Base-by-base conservation (phyloP, 2,797 vertebrate species). In the Euthynnus affinis region DNA sequence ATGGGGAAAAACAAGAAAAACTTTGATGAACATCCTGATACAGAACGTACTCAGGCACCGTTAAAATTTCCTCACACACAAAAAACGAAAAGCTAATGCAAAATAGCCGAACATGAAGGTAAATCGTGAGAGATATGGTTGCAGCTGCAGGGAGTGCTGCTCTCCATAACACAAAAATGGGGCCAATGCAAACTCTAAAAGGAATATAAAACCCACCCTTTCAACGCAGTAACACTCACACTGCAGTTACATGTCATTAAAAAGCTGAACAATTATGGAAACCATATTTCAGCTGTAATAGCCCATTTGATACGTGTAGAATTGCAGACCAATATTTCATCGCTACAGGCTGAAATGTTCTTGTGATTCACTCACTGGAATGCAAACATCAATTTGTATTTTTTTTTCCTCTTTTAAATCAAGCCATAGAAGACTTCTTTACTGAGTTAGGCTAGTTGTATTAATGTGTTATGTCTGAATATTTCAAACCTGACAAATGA, bases 171-270 rank as follows among this genome's bases (percentile, higher is more conserved):
- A 1, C 23, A 29, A 32, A 69, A 46, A 58, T 12, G 0, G 14
- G 3, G 84, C 87, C 86, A 88, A 81, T 2, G 52, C 56, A 77
- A 87, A 87, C 23, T 69, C 49, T 80, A 59, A 74, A 61, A 83
- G 60, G 75, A 87, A 77, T 75, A 86, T 74, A 61, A 37, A 78
- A 77, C n/a, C 13, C 23, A 18, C 37, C 60, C 71, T 83, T 81
- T 74, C 6, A 82, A 56, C 52, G 62, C 65, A 52, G 62, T 52
- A 7, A 79, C 74, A 74, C 81, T 87, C 52, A 22, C 49, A 23
- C 40, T 72, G 77, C 58, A 53, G 52, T 70, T 76, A 78, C 27
- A 81, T 69, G 71, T 77, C 71, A 67, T 71, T 85, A 68, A 80
- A 81, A 80, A 71, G 40, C 48, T 48, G 17, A 64, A 71, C 37